Evolutionary conservation across 2,888 invertebrate genomes (phyloP).

Genomic region (Drosophila stalkeri): DNA sequence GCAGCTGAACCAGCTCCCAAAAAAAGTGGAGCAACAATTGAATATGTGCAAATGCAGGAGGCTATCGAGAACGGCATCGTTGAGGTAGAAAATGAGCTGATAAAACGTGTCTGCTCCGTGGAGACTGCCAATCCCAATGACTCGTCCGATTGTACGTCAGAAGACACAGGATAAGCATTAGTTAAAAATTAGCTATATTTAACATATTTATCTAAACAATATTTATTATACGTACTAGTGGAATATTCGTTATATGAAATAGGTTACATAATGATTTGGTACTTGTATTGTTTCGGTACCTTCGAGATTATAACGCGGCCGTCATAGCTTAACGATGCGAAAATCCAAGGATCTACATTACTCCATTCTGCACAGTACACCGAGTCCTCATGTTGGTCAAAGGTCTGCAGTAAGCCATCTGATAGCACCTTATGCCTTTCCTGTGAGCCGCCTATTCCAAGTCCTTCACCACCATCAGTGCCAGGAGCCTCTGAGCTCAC

Average conservation of each 20-base stretch:
- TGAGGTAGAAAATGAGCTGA: slow-evolving; percentile 83
- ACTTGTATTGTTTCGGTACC: slow-evolving; percentile 97
- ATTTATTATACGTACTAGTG: slow-evolving; percentile 20
- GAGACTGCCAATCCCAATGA: slow-evolving; percentile 89
- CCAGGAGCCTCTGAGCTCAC: slow-evolving; percentile 90
- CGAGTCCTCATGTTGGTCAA: slow-evolving; percentile 99
- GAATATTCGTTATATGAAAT: slow-evolving; percentile 51
- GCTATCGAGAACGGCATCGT: slow-evolving; percentile 84
- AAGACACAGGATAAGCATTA: slow-evolving; percentile 85
- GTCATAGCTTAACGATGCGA: slow-evolving; percentile 98
- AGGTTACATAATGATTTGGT: slow-evolving; percentile 92
- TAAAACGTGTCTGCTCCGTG: slow-evolving; percentile 86
- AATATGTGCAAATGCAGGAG: slow-evolving; percentile 85
- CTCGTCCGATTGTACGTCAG: slow-evolving; percentile 88
- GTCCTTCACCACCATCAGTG: slow-evolving; percentile 33
- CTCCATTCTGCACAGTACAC: slow-evolving; percentile 99
- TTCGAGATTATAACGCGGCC: slow-evolving; percentile 96
- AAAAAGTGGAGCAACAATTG: slow-evolving; percentile 80
- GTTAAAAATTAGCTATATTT: slow-evolving; percentile 25
- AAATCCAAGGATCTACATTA: slow-evolving; percentile 98
- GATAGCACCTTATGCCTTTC: slow-evolving; percentile 84
- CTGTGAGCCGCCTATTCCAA: slow-evolving; percentile 27
- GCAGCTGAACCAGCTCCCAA: slow-evolving; percentile 57
- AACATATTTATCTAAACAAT: slow-evolving; percentile 25
- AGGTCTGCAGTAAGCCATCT: slow-evolving; percentile 95